Evolutionary conservation across 30 jellyfish, hydroid and myxozoan genomes (phyloP).

Genomic region (Clytia hemisphaerica): DNA sequence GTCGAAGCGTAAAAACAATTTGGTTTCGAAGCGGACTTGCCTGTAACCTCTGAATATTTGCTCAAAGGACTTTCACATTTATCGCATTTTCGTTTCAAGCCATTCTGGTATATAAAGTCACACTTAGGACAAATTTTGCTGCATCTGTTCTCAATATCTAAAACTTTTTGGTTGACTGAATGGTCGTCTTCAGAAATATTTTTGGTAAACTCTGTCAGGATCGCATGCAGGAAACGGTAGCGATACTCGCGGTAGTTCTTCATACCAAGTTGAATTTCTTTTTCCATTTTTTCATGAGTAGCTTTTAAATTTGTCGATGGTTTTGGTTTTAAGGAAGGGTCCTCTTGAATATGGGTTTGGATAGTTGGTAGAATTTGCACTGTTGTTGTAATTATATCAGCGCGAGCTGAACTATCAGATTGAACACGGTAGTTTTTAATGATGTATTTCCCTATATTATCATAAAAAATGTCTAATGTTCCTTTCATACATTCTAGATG

Average conservation of each 20-base stretch:
- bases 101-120: not conserved
- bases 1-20: not conserved
- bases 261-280: not conserved
- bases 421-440: constrained; percentile 10
- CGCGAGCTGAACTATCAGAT: too few species aligned
- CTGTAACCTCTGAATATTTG: not conserved
- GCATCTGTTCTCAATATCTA: accelerated
- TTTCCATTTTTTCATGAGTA: not conserved
- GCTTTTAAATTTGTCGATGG: accelerated
- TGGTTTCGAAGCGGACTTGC: not conserved
- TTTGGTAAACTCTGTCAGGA: too few species aligned
- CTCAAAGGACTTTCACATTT: not conserved
- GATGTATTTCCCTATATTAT: constrained; percentile 1
- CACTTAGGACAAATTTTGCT: not conserved
- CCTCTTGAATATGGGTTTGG: not conserved
- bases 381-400: not conserved
- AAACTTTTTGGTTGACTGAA: not conserved
- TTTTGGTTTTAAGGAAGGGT: not conserved
- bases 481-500: not conserved
- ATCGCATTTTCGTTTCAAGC: not conserved
- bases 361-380: not conserved
- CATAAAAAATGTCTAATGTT: constrained; percentile 1
- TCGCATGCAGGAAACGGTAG: not conserved
- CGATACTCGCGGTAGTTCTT: not conserved
- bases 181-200: not conserved